Evolutionary conservation across 2,113 vertebrate species (phyloP), one percentile per base, ranked within the genome.

Genomic region (Synodontis membranacea): DNA sequence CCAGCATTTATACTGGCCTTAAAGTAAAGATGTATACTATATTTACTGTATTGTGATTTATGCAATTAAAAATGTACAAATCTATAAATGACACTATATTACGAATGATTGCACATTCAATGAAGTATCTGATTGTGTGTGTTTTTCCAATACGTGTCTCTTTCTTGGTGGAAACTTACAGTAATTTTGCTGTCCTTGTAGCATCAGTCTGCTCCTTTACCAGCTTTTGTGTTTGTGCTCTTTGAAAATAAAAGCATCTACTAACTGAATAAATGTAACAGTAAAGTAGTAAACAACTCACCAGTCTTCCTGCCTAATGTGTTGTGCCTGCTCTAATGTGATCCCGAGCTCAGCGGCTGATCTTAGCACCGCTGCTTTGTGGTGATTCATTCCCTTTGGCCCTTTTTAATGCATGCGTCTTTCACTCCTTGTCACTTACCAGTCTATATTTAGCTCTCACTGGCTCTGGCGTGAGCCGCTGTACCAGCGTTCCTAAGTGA

Each of bases 311-410:
- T 52, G 23, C 46, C 46, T 86, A 82, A 82, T 82, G 80, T 82
- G 58, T 64, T 68, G 15, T 56, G 17, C 25, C 60, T 31, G 60
- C 42, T 39, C 76, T 87, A 89, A 87, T 83, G 62, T 46, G 74
- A 89, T 86, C 83, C 48, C 23, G 31, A 19, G 72, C 17, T 54
- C 39, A 62, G 60, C 39, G 78, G 83, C 75, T 84, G 64, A 58
- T 68, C 74, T 46, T n/a, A 78, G 62, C 70, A n/a, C 82, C 54
- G 62, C 79, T 66, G 70, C 21, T 80, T 83, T 64, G 83, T 64
- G 37, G 60, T 89, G 88, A 89, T 87, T 87, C 88, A 86, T 83
- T 87, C 80, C 79, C 80, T 86, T 89, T 62, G 80, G 86, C 88
- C 78, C 79, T 86, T 70, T 58, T 72, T 72, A 68, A 74, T 72